Evolutionary conservation across 2,113 vertebrate species (phyloP), one percentile per base, ranked within the genome.

Genomic region (Tamias sibiricus): DNA sequence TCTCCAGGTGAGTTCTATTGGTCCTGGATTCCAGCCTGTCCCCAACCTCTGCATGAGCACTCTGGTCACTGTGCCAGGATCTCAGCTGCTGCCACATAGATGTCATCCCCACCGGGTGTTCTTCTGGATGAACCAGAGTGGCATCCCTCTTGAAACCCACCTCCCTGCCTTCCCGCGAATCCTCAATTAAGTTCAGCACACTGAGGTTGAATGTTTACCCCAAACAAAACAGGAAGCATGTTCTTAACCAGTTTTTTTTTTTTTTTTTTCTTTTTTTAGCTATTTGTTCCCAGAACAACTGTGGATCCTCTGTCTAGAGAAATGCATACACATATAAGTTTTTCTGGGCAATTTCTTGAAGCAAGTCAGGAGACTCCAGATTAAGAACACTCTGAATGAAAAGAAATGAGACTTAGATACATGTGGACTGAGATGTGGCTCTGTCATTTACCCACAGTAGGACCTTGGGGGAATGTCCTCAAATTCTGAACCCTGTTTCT

Each of bases 381-480:
- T 80, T 75, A 85, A 79, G 37, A 82, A 69, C 4, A 6, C 13
- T 35, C 77, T 40, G 37, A 77, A 57, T 54, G 52, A 66, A 87
- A 93, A 87, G 35, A 76, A 69, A 77, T 40, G n/a, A n/a, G n/a
- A n/a, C 40, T 80, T 81, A 28, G 28, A 82, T 22, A 44, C 17
- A 12, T 16, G 59, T 35, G 28, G 0, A 2, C 75, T 64, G 57
- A 92, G 66, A 69, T 10, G 4, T 14, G 52, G 30, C n/a, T n/a
- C 22, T 84, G 42, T 76, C 74, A 22, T 19, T 44, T 47, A 75
- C 52, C 68, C 35, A 19, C 7, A 8, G 26, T 4, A 76, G 79
- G 11, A 37, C 14, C 4, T 0, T 8, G 30, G 32, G 4, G 4
- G 30, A 44, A 8, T 10, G 3, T 52, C 59, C 42, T 44, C 52